These are phyloP conservation scores for Drepana arcuata DNA, from an alignment of 1,140 invertebrate genomes.

Conservation along the genomic window DNA sequence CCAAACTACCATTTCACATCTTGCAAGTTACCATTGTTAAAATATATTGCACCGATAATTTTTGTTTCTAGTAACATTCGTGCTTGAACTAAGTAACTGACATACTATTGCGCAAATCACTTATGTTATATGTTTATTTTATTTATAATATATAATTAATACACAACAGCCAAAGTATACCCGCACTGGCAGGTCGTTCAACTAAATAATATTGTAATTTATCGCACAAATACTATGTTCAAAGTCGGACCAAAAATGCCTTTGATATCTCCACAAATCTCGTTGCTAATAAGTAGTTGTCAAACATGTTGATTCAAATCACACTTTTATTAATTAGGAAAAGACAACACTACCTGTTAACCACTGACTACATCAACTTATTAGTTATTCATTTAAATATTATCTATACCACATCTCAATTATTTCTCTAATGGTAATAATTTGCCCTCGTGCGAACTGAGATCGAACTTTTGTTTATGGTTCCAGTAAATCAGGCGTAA, in stretches of 20 bases:
- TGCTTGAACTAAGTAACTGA: conserved; percentile 30
- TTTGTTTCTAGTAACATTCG: conserved; percentile 24
- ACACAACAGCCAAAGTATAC: conserved; percentile 49
- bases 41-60: conserved; percentile 45
- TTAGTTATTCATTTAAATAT: conserved; percentile 47
- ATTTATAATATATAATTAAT: conserved; percentile 34
- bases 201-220: conserved; percentile 28
- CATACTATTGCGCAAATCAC: neutral
- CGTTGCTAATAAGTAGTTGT: conserved; percentile 31
- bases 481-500: too few relatives aligned
- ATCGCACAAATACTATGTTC: conserved; percentile 35
- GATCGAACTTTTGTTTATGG: too few relatives aligned
- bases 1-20: conserved; percentile 26
- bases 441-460: conserved; percentile 36
- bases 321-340: conserved; percentile 34
- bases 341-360: conserved; percentile 63
- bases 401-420: conserved; percentile 55
- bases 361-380: conserved; percentile 64
- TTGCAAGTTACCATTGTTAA: conserved; percentile 23
- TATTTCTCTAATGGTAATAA: conserved; percentile 46
- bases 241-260: conserved; percentile 25
- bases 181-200: conserved; percentile 24
- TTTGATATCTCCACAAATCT: conserved; percentile 26
- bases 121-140: conserved; percentile 9
- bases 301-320: conserved; percentile 18